Evolutionary conservation across 2,113 vertebrate genomes (phyloP), one percentile per base, ranked within the genome.

Genomic region (Corythornis madagascariensis): DNA sequence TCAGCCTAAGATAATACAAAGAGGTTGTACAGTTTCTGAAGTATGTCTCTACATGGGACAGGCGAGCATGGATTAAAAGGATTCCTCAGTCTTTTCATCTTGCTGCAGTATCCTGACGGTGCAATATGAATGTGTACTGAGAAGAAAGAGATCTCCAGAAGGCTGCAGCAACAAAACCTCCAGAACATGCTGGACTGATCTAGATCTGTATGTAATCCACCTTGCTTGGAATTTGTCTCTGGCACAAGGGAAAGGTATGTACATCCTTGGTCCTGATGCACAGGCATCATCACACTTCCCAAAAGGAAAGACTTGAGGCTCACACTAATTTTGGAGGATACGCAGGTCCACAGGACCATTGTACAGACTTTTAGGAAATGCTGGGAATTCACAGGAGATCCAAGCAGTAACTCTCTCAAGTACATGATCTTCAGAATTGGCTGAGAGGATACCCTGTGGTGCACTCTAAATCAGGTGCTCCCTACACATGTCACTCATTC

Each of bases 221-320:
- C 5, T n/a, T 38, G 26, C 11, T 18, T 45, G 38, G 18, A 24
- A 50, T 65, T 87, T 48, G 7, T 33, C 55, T 63, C n/a, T 66
- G 29, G 3, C 5, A 10, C 35, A 24, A 24, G 7, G 7, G 7
- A 56, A 78, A 78, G 40, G 2, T 18, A 4, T 1, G 1, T 28
- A 7, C 5, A 18, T 2, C 7, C 9, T 52, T 31, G 3, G 8
- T 52, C 10, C 22, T 53, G 16, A 1, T 35, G 5, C 3, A 1
- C 21, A 24, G 17, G 2, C 9, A 45, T 31, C 8, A 20, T 59
- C 31, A 33, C 13, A 4, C 9, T 48, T 61, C 17, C 4, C 6
- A 40, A 15, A 79, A 75, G 8, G 10, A 13, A 64, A 60, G 13
- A 71, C 2, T 3, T 73, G 8, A 8, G 7, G 6, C 2, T 55